Evolutionary conservation across 2,888 invertebrate genomes (phyloP).

Genomic region (Acanthococcus lagerstroemiae): DNA sequence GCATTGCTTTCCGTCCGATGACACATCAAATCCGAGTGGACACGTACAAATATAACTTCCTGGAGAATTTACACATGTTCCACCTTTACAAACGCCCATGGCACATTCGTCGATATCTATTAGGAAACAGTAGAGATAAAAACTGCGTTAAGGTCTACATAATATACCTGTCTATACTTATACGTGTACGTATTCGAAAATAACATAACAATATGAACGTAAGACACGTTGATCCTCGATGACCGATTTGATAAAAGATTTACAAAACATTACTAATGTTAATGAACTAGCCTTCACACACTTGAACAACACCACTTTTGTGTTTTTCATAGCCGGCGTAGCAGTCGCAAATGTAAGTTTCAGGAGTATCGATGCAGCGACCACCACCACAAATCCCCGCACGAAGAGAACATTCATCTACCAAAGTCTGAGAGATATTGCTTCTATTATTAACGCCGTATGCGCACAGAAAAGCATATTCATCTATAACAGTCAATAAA

Average conservation of each 20-base stretch:
- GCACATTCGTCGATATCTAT: constrained; percentile 73
- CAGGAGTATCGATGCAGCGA: constrained; percentile 59
- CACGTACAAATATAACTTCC: constrained; percentile 67
- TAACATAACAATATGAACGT: too few species aligned
- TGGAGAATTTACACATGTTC: constrained; percentile 60
- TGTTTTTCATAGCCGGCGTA: constrained; percentile 49
- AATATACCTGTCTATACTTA: too few species aligned
- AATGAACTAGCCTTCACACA: constrained; percentile 48
- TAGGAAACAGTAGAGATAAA: too few species aligned
- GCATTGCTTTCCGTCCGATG: constrained; percentile 69
- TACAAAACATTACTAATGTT: too few species aligned
- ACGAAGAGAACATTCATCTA: constrained; percentile 67
- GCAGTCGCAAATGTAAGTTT: constrained; percentile 70
- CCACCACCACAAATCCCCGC: constrained; percentile 63
- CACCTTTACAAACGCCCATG: constrained; percentile 63
- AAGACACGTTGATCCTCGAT: too few species aligned
- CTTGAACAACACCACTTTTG: constrained; percentile 42
- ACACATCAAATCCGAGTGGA: constrained; percentile 69
- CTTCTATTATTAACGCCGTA: constrained; percentile 37
- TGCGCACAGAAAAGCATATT: constrained; percentile 51
- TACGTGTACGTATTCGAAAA: too few species aligned
- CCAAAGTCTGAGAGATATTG: constrained; percentile 34
- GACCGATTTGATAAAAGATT: neutral
- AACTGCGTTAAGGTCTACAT: too few species aligned
- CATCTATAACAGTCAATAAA: constrained; percentile 50